phyloP scores from a whole-genome alignment of 1,140 invertebrate genomes.

The Phymorhynchus buccinoides region DNA sequence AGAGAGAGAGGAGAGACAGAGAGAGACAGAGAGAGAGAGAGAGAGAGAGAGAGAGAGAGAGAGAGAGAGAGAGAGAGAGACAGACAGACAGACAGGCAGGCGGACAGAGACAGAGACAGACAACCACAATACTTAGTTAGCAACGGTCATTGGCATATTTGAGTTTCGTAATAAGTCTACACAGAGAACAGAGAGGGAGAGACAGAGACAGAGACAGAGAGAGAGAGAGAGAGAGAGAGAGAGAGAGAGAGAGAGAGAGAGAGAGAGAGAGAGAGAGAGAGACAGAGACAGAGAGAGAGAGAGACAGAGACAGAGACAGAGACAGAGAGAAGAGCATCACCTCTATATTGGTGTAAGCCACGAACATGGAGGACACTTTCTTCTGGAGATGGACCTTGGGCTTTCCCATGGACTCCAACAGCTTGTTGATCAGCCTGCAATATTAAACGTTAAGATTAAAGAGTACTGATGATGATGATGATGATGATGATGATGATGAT shows the following conservation, averaged over 20 bases:
- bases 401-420: conserved; percentile 58
- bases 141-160: too few species aligned
- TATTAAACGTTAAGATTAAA: conserved; percentile 27
- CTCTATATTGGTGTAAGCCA: conserved; percentile 67
- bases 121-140: too few species aligned
- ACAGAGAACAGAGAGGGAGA: background rate
- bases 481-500: conserved; percentile 70
- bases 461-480: conserved; percentile 51
- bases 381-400: conserved; percentile 57
- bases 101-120: background rate
- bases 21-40: too few species aligned
- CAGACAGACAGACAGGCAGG: background rate
- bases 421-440: conserved; percentile 63
- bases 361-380: conserved; percentile 62
- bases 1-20: background rate
- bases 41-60: too few species aligned
- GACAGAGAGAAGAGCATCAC: background rate
- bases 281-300: conserved; percentile 32
- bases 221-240: background rate
- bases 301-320: background rate
- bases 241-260: background rate
- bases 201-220: background rate
- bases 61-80: too few species aligned
- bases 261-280: conserved; percentile 50
- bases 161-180: too few species aligned